Evolutionary conservation across 2,113 vertebrate genomes (phyloP).

Genomic region (Zosterops pallidus): DNA sequence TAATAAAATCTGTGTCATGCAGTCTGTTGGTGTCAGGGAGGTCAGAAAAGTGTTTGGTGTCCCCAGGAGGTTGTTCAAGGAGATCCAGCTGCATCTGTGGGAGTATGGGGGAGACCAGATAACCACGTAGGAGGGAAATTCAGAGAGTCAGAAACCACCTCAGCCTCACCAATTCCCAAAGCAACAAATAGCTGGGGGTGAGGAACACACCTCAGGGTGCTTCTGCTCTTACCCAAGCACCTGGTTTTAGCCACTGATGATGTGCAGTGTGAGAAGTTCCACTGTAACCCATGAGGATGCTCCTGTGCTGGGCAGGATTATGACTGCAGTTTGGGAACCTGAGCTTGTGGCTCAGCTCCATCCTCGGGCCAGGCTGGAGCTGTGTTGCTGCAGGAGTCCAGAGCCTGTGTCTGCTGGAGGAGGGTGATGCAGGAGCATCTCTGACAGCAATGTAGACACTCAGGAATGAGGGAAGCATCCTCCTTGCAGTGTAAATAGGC

Average conservation of each 20-base stretch:
- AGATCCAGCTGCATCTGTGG: background rate
- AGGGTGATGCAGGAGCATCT: background rate
- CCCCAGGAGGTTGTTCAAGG: background rate
- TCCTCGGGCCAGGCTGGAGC: background rate
- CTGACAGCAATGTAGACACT: background rate
- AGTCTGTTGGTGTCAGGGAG: background rate
- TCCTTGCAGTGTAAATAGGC: background rate
- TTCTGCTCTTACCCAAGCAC: background rate
- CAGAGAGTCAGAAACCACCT: no score
- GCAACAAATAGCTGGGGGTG: background rate
- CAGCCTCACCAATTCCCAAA: background rate
- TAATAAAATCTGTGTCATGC: background rate
- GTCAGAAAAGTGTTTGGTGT: background rate
- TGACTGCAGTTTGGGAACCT: accelerated
- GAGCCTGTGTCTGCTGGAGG: background rate
- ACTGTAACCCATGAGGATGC: background rate
- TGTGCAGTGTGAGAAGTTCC: background rate
- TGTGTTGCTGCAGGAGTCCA: background rate
- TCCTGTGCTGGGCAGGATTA: background rate
- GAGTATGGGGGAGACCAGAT: background rate
- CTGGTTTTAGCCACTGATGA: background rate
- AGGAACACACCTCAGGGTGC: background rate
- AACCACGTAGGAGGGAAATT: accelerated
- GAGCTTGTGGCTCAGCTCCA: background rate
- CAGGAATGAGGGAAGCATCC: background rate